Evolutionary conservation across 2,888 invertebrate genomes (phyloP), one percentile per base, ranked within the genome.

Genomic region (Brachycybe producta): DNA sequence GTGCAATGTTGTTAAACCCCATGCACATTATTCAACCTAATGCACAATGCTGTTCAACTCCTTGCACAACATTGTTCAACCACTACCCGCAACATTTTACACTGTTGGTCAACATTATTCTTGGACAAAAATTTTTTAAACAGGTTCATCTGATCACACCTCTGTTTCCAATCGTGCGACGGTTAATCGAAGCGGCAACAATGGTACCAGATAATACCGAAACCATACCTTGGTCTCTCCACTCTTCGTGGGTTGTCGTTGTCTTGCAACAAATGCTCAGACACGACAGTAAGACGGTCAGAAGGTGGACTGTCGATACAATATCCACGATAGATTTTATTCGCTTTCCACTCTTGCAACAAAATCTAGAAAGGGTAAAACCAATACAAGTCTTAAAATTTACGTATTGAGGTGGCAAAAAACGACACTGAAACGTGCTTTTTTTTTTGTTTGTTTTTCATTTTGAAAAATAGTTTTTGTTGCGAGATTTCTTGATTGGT

Each of bases 91-190:
- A n/a, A n/a, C n/a, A n/a, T n/a, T n/a, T n/a, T n/a, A n/a, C n/a
- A n/a, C n/a, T n/a, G n/a, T n/a, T n/a, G n/a, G n/a, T n/a, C n/a
- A n/a, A n/a, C n/a, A n/a, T n/a, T n/a, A n/a, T n/a, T n/a, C n/a
- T n/a, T n/a, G 23, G 23, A 3, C 40, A 5, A 5, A 4, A 4
- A 4, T 26, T 28, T 13, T 15, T 30, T 7, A 34, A 42, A 17
- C 39, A 49, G 49, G 42, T 32, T n/a, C 49, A 49, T 26, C 24
- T 49, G n/a, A 42, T 49, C 13, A 49, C 41, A 34, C 49, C 49
- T 21, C 17, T 49, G 40, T 42, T 23, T 24, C 40, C 49, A 30
- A 27, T 24, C 8, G 24, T 49, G 15, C n/a, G 13, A 24, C 13
- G 34, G n/a, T 30, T 41, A 8, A 32, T 19, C 11, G 24, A 19